phyloP scores from a whole-genome alignment of 1,140 invertebrate species.

The Drosophila grimshawi region DNA sequence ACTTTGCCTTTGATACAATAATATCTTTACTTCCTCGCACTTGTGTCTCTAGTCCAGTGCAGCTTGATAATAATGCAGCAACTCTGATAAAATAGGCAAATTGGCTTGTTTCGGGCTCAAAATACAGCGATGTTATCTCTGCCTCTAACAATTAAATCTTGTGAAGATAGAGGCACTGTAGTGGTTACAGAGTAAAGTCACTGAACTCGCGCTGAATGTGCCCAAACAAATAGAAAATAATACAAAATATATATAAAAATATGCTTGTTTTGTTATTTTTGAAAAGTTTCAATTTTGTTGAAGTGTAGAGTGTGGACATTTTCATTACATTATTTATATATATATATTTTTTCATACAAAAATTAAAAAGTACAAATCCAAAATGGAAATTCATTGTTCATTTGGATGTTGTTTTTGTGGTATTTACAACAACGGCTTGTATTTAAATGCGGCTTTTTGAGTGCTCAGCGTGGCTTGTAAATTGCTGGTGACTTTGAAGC shows the following conservation, averaged over 20 bases:
- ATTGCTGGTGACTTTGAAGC: constrained; percentile 74
- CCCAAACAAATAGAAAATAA: constrained; percentile 1
- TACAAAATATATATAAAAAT: not conserved
- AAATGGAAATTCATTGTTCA: constrained; percentile 11
- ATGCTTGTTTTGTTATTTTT: not conserved
- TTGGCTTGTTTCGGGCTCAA: no score
- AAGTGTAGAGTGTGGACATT: constrained; percentile 13
- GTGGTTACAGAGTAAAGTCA: constrained; percentile 10
- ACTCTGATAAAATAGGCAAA: no score
- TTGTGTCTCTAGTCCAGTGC: no score
- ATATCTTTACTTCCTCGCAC: no score
- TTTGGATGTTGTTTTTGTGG: not conserved
- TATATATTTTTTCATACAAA: not conserved
- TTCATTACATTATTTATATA: constrained; percentile 1
- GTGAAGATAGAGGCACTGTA: not conserved
- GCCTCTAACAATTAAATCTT: not conserved
- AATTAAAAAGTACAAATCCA: not conserved
- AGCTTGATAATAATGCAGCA: no score
- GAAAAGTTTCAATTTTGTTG: constrained; percentile 40
- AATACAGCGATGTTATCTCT: not conserved
- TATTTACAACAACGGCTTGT: constrained; percentile 58
- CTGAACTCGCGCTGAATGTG: constrained; percentile 18
- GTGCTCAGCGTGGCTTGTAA: constrained; percentile 68
- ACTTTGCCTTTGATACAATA: no score
- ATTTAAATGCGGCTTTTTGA: constrained; percentile 72